A percentile compares a stretch with the other conserved stretches of the same genome.
These are phyloP conservation scores for Neopipo cinnamomea DNA, from an alignment of 2,113 vertebrate genomes.

Conservation along the genomic window DNA sequence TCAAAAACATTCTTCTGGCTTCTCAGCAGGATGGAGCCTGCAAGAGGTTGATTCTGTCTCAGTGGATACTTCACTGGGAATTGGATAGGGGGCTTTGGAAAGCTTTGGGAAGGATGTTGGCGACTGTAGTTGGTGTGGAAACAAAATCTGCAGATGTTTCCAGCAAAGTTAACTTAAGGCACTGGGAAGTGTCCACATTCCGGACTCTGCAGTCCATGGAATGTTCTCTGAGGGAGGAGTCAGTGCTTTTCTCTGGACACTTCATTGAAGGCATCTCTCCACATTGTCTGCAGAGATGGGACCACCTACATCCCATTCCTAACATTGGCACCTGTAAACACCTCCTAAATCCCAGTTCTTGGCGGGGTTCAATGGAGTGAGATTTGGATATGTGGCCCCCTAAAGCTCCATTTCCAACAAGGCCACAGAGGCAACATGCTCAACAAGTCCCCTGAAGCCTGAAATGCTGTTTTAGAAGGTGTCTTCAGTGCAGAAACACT, in stretches of 20 bases:
- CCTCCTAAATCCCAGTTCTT: not conserved
- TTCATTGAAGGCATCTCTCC: not conserved
- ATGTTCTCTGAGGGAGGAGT: not conserved
- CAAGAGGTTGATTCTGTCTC: not conserved
- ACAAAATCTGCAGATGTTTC: not conserved
- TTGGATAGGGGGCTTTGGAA: not conserved
- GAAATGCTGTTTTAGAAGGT: not conserved
- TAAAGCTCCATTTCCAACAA: not conserved
- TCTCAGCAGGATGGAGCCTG: not conserved
- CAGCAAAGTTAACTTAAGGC: not conserved
- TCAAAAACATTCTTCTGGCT: not conserved
- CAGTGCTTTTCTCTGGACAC: not conserved
- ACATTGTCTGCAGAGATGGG: not conserved
- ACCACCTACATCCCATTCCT: fast-evolving
- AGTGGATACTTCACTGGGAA: not conserved
- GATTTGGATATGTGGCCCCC: not conserved
- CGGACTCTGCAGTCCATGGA: not conserved
- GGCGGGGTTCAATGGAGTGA: not conserved
- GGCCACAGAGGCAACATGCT: not conserved
- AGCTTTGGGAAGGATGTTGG: not conserved
- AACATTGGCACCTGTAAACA: not conserved
- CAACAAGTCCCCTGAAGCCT: not conserved
- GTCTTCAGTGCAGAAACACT: not conserved
- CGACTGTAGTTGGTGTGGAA: not conserved
- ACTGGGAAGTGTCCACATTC: not conserved